Base-by-base conservation (phyloP, 2,797 vertebrate genomes). In the Gallirallus australis region DNA sequence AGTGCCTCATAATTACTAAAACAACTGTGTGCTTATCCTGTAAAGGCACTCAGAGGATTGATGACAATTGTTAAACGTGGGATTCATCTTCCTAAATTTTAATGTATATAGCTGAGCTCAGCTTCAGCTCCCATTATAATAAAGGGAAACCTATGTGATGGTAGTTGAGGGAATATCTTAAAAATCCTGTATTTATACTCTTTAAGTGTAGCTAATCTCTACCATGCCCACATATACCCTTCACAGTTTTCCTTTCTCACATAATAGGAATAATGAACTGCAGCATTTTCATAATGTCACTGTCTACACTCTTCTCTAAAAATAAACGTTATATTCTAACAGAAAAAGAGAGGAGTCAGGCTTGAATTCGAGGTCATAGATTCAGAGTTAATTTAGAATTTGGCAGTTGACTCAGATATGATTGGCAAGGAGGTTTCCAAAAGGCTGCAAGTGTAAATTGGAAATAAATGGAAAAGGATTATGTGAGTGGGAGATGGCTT, bases 391-490 rank as follows among this genome's bases (percentile, higher is more conserved):
- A 76, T 96, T 91, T 86, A 88, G 70, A 69, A 72, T 90, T 84
- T 90, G 73, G 66, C 77, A 84, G 73, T 86, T 84, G 77, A 56
- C 63, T 96, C 42, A 7, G 5, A 48, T 81, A 21, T 56, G 77
- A 90, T 76, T 93, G 86, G 63, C 80, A 94, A 89, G 77, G 69
- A 88, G 70, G 69, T 86, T 95, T 95, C 72, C 47, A 79, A 88
- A 95, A 84, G 88, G 24, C 82, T 91, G 73, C 77, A 95, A 89
- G n/a, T 89, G 39, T 89, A 96, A 92, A 84, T 76, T 88, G 48
- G 77, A 92, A 94, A 92, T 89, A 96, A 95, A 95, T 82, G 42
- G 63, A 70, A 91, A 90, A 88, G 70, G 56, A 92, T 97, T 93
- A 86, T 86, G 66, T 86, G 86, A 89, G 69, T 94, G 66, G 65